Base-by-base conservation (phyloP, 2,797 vertebrate species). In the Halcyon smyrnensis region DNA sequence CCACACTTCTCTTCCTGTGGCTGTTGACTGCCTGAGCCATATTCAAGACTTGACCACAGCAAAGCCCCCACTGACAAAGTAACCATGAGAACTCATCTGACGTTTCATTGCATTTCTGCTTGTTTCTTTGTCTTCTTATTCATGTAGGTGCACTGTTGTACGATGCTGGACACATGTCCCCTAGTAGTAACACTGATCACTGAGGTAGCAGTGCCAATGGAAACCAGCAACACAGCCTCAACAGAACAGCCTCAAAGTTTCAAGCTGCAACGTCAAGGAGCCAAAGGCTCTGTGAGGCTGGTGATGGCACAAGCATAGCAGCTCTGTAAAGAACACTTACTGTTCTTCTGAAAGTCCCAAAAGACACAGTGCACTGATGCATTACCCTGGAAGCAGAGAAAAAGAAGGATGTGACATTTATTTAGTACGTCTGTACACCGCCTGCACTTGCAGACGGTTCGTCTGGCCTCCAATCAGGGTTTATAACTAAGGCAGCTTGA, bases 341-440 rank as follows among this genome's bases (percentile, higher is more conserved):
- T n/a, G 18, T 99, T 98, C 88, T 91, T 97, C 37, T 86, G 73
- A 39, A 99, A 98, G 97, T 99, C 98, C 99, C 99, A 99, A 96
- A 99, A 99, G 69, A 98, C 97, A 16, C 99, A 99, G 23, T 90
- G 81, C 27, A 99, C 97, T 14, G 63, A 74, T 81, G 97, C 67
- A 16, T 93, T 50, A 27, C 89, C 83, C 99, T 99, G 95, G 54
- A 97, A 96, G 91, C 71, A 87, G 76, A 93, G 68, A 92, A 77
- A 50, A 46, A 60, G 60, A 64, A 70, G 23, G 36, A 64, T 74
- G 84, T 77, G 78, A 85, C 68, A 28, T 87, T 73, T 12, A 59
- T 50, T 75, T 54, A 32, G 43, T 6, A 28, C 0, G 0, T 73
- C 56, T 32, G 32, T 34, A 34, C 3, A 8, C 23, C 0, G 1